Conservation (phyloP, 2,888 invertebrate species). For the Agonum fuliginosum region DNA sequence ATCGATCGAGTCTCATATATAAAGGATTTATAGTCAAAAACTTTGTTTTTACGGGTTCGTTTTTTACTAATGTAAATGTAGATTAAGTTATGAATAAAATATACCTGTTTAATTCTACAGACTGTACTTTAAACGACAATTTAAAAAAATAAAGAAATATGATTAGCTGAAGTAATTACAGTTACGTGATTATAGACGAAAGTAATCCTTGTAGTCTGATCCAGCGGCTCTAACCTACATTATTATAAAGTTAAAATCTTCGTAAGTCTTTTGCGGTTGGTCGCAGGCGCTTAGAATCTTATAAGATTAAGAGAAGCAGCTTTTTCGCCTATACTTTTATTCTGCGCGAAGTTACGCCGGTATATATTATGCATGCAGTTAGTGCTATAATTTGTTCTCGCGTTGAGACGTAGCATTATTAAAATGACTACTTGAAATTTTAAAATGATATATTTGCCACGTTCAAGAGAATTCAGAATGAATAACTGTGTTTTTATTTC, state of each 20-base stretch:
- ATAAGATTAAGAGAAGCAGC: slow-evolving; percentile 46
- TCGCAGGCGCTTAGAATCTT: slow-evolving; percentile 20
- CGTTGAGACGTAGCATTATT: slow-evolving; percentile 53
- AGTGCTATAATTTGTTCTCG: slow-evolving; percentile 54
- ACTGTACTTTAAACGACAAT: too few species aligned
- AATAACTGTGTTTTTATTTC: slow-evolving; percentile 38
- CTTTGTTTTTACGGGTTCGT: too few species aligned
- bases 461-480: slow-evolving; percentile 48
- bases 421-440: slow-evolving; percentile 55
- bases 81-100: too few species aligned
- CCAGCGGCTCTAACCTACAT: slow-evolving; percentile 33
- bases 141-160: too few species aligned
- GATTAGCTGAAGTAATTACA: too few species aligned
- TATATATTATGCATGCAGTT: slow-evolving; percentile 53
- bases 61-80: too few species aligned
- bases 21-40: too few species aligned
- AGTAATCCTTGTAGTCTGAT: background rate
- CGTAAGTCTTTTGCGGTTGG: slow-evolving; percentile 23
- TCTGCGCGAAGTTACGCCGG: slow-evolving; percentile 23
- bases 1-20: too few species aligned
- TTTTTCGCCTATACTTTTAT: slow-evolving; percentile 48
- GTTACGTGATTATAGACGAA: too few species aligned
- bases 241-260: slow-evolving; percentile 56
- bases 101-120: too few species aligned
- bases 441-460: slow-evolving; percentile 56